Base-by-base conservation (phyloP, 2,888 invertebrate genomes). In the Acanthosepion lycidas region DNA sequence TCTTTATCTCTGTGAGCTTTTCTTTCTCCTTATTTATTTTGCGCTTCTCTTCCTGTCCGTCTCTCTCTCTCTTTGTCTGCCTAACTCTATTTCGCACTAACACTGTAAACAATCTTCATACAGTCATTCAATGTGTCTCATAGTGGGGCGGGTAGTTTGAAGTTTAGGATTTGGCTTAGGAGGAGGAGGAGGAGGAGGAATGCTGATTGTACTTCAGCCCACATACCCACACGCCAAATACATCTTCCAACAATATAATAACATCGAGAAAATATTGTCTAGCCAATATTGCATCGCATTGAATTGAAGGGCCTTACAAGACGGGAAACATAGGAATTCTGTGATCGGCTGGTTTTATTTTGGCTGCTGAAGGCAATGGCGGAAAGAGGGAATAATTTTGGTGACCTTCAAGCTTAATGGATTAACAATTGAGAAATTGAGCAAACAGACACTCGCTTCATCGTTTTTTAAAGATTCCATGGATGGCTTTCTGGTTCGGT, bases 231-330 rank as follows among this genome's bases (percentile, higher is more conserved):
- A 12, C 78, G n/a, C 78, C n/a, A 59, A 59, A 59, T 59, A 59
- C 23, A 78, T 78, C 18, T 15, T 18, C 78, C 78, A 78, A 33
- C 78, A n/a, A n/a, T 15, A 78, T 78, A 33, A 78, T 78, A 78
- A 78, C 78, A 78, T n/a, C n/a, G n/a, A 78, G 78, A 78, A 42
- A 78, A 78, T 78, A 78, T 78, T 78, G 78, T 78, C 78, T 78
- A n/a, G 78, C 78, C 78, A 78, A 78, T 78, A 78, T 78, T 78
- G n/a, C 78, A 9, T n/a, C 15, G 15, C 78, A 33, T 78, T 78
- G 78, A 78, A 78, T 78, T 12, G 15, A 78, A 33, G 78, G 23
- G 59, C 20, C 59, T 23, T 59, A 59, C 59, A 59, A 59, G 59
- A 26, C 23, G 23, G 59, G 23, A 59, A 23, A 26, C 26, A 59